Evolutionary conservation across 2,888 invertebrate genomes (phyloP).

Genomic region (Sipha maydis): DNA sequence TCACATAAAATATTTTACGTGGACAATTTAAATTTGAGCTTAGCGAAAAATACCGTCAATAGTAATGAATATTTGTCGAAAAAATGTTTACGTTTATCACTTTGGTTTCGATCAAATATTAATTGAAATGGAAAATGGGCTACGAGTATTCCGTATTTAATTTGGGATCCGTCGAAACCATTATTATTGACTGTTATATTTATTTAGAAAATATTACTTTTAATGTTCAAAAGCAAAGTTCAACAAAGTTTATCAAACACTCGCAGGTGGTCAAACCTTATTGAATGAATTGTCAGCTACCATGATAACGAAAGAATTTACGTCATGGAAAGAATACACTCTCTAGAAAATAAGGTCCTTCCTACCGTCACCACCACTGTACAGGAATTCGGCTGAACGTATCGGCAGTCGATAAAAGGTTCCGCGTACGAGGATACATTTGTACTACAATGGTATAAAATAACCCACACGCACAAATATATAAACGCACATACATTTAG

Average conservation of each 20-base stretch:
- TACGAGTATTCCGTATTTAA: not conserved
- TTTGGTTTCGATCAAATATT: not conserved
- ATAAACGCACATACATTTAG: not conserved
- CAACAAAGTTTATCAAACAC: conserved; percentile 24
- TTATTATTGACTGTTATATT: not conserved
- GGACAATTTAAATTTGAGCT: no score
- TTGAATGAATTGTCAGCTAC: conserved; percentile 13
- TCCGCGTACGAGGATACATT: not conserved
- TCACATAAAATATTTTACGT: no score
- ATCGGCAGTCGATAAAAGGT: conserved; percentile 26
- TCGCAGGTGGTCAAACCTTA: conserved; percentile 29
- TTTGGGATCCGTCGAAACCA: not conserved
- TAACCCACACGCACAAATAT: not conserved
- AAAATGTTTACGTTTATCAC: not conserved
- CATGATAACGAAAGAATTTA: not conserved
- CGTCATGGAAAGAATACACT: not conserved
- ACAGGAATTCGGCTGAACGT: not conserved
- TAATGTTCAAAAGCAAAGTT: not conserved
- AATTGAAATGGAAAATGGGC: not conserved
- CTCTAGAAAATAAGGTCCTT: not conserved
- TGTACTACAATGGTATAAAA: not conserved
- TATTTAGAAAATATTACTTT: not conserved
- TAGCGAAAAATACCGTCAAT: not conserved
- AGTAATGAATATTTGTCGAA: not conserved
- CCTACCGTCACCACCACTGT: not conserved